Conservation (phyloP, 2,113 vertebrate genomes). For the Lepus timidus region DNA sequence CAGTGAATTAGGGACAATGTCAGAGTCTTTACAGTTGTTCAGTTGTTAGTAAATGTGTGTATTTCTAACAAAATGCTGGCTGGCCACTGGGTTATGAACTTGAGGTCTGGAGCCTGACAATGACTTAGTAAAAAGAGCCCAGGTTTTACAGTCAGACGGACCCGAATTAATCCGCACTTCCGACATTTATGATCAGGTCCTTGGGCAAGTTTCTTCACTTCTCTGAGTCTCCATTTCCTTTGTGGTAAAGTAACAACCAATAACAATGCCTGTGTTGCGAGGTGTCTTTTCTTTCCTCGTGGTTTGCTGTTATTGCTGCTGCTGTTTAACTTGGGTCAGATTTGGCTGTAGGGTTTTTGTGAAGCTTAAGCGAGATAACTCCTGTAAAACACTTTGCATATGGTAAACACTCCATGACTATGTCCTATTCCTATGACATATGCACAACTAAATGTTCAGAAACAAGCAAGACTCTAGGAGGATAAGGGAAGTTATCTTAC, state of each 20-base stretch:
- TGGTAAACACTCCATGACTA: slow-evolving; percentile 32
- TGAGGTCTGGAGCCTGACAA: not conserved
- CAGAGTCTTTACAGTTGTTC: slow-evolving; percentile 32
- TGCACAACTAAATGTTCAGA: not conserved
- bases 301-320: too few species aligned
- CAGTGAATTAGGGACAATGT: slow-evolving; percentile 20
- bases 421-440: not conserved
- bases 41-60: slow-evolving; percentile 4
- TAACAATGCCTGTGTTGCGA: not conserved
- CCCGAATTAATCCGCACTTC: not conserved
- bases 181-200: slow-evolving; percentile 36
- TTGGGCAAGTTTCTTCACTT: slow-evolving; percentile 41
- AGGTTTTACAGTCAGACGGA: slow-evolving; percentile 28
- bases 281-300: too few species aligned
- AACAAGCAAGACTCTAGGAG: not conserved
- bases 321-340: too few species aligned
- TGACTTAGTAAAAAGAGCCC: not conserved
- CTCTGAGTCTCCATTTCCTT: slow-evolving; percentile 45
- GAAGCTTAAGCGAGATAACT: slow-evolving; percentile 1
- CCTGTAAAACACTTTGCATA: not conserved
- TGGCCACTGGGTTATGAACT: not conserved
- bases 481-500: not conserved
- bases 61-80: slow-evolving; percentile 41
- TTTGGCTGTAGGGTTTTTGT: not conserved
- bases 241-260: slow-evolving; percentile 7